Base-by-base conservation (phyloP, 2,888 invertebrate species). In the Cephus nigrinus region DNA sequence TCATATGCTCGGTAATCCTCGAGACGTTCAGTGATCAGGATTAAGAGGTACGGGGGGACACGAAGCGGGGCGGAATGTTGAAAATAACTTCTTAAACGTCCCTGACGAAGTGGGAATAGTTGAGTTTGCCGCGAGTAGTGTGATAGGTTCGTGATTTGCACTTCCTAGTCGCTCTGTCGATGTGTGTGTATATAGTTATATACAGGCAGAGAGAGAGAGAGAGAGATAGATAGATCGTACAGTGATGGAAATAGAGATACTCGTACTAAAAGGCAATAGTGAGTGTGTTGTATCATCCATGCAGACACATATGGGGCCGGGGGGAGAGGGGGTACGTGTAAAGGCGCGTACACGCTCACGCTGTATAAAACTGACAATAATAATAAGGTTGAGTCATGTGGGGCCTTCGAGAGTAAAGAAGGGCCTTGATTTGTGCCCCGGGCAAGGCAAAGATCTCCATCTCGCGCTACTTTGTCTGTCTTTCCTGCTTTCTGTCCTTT, bases 341-440 rank as follows among this genome's bases (percentile, higher is more conserved):
- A 12, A 74, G 34, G 4, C 74, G 35, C 32, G 32, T 35, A 35
- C 35, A 30, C 12, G 69, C 23, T 32, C 72, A 74, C 73, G 80
- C 80, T 75, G 83, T 84, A 84, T 83, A 86, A 86, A 86, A 88
- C 84, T 82, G 83, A 85, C 83, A 84, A 86, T 87, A 87, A 88
- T 88, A 87, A 89, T 88, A 86, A 88, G 86, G 85, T 88, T 91
- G 91, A 90, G 87, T 91, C 90, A 91, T 85, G 83, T 82, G 86
- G 87, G 86, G 86, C 90, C 90, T 90, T 90, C 89, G 84, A 81
- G 86, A 86, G 85, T 81, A 82, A 85, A 83, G 85, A 86, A 86
- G 90, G 89, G 86, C 91, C 90, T 91, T 90, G 90, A 84, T 88
- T 86, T 79, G 84, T 85, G 89, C 91, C 91, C 87, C 88, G 87